phyloP scores from a whole-genome alignment of 2,113 vertebrate species.

The Crypturellus undulatus region DNA sequence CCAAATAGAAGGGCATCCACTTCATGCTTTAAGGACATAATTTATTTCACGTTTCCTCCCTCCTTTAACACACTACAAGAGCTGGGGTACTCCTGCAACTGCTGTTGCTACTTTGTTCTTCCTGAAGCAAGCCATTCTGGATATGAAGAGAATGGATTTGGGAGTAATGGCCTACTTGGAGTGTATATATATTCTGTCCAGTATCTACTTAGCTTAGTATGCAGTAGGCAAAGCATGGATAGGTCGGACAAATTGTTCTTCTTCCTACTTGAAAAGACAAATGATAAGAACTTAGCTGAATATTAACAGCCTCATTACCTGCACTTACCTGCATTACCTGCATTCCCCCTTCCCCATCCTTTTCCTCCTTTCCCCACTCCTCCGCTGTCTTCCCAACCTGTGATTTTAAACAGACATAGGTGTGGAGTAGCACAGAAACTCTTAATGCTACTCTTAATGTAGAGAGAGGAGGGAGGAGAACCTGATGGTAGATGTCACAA shows the following conservation, averaged over 20 bases:
- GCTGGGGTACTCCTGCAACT: background rate
- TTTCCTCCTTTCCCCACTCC: background rate
- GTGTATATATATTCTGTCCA: too few relatives aligned
- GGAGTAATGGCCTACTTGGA: background rate
- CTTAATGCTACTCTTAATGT: background rate
- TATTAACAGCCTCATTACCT: background rate
- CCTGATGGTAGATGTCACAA: background rate
- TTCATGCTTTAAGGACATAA: background rate
- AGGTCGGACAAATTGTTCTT: constrained; percentile 8
- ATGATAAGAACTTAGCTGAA: background rate
- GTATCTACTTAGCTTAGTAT: background rate
- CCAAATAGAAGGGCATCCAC: background rate
- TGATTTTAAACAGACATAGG: background rate
- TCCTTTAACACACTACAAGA: background rate
- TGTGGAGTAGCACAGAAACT: background rate
- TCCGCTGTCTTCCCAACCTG: background rate
- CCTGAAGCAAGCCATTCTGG: background rate
- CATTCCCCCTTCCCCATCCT: background rate
- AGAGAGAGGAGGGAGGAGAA: background rate
- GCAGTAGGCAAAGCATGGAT: background rate
- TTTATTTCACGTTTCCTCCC: background rate
- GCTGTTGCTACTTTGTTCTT: background rate
- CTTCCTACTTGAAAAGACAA: background rate
- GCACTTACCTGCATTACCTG: too few relatives aligned
- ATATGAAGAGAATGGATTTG: background rate